Percentiles rank a stretch among this genome's conserved stretches.
Conservation (phyloP, 2,888 invertebrate genomes). For the Zygogramma bicolorata region DNA sequence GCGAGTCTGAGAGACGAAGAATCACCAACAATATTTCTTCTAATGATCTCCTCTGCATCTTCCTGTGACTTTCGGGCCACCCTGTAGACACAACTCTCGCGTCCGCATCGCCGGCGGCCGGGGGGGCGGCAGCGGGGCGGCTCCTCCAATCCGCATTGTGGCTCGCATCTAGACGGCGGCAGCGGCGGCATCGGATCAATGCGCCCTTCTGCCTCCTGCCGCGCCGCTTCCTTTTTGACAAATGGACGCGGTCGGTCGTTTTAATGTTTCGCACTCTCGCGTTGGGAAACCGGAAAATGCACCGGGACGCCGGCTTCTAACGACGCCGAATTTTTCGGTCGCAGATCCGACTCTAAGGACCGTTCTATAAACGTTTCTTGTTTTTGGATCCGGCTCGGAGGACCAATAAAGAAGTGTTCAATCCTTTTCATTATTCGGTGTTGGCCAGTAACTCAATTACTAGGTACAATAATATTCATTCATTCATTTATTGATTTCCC, state of each 20-base stretch:
- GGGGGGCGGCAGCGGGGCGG: constrained; percentile 29
- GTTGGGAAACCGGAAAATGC: constrained; percentile 18
- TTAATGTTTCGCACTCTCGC: constrained; percentile 21
- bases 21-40: too few species aligned
- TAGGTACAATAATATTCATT: too few species aligned
- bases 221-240: constrained; percentile 20
- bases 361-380: too few species aligned
- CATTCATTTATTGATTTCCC: too few species aligned
- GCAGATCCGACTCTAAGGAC: too few species aligned
- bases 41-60: not conserved
- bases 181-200: constrained; percentile 35
- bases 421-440: too few species aligned
- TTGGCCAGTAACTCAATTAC: too few species aligned
- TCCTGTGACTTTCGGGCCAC: not conserved
- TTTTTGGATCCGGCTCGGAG: too few species aligned
- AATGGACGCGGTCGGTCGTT: constrained; percentile 29
- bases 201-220: constrained; percentile 25
- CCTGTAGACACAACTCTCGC: constrained; percentile 2
- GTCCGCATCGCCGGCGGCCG: constrained; percentile 31
- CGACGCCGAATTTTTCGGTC: too few species aligned
- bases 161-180: constrained; percentile 37
- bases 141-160: constrained; percentile 41
- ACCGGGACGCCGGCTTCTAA: not conserved
- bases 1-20: too few species aligned
- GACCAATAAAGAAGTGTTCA: too few species aligned